A percentile compares a stretch with the other conserved stretches of the same genome.
phyloP scores from a whole-genome alignment of 2,888 invertebrate genomes.

The Magallana nippona region DNA sequence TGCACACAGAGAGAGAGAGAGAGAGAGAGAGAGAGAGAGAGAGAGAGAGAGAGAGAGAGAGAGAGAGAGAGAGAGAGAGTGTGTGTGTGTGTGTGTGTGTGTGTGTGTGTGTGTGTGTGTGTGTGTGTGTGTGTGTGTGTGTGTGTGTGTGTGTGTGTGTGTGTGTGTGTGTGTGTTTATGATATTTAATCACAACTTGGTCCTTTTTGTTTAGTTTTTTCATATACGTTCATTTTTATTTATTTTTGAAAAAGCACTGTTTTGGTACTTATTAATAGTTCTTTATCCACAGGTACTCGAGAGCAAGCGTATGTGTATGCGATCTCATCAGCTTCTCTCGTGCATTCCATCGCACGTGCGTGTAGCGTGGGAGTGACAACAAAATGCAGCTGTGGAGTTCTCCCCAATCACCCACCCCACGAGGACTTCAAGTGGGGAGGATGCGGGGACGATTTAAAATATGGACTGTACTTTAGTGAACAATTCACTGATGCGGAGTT shows the following conservation, averaged over 20 bases:
- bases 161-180: no score
- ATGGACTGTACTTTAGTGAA: conserved; percentile 72
- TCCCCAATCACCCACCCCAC: conserved; percentile 86
- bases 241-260: no score
- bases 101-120: no score
- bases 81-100: no score
- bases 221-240: neutral
- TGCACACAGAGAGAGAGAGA: no score
- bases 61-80: no score
- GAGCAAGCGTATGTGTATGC: conserved; percentile 93
- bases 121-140: no score
- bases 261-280: neutral
- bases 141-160: no score
- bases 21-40: no score
- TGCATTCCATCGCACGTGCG: conserved; percentile 88
- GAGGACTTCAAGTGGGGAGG: conserved; percentile 92
- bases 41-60: no score
- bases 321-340: conserved; percentile 88
- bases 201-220: neutral
- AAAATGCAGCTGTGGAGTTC: conserved; percentile 89
- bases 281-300: conserved; percentile 85
- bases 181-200: neutral
- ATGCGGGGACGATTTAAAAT: conserved; percentile 87
- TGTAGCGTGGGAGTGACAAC: conserved; percentile 88
- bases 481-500: conserved; percentile 78